Evolutionary conservation across 1,140 invertebrate species (phyloP).

Genomic region (Caerostris darwini): DNA sequence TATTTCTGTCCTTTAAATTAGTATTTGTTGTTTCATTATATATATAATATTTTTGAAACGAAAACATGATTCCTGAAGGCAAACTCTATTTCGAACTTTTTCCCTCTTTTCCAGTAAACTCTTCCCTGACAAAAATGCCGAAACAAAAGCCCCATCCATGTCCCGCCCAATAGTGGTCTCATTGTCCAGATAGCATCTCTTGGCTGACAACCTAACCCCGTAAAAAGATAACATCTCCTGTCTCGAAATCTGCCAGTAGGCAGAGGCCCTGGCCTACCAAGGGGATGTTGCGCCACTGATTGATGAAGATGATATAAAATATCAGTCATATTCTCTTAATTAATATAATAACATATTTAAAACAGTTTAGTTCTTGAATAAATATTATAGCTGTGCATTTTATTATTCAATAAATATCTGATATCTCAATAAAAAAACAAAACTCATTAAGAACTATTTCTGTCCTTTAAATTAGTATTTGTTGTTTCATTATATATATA

Average conservation of each 20-base stretch:
- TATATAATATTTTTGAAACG: neutral
- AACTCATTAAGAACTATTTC: too few species aligned
- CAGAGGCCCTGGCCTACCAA: too few species aligned
- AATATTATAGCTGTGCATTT: too few species aligned
- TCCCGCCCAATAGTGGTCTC: slow-evolving; percentile 44
- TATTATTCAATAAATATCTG: neutral
- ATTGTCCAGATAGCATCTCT: slow-evolving; percentile 35
- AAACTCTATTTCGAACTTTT: neutral
- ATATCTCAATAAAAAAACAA: neutral
- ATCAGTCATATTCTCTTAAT: too few species aligned
- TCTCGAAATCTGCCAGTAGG: too few species aligned
- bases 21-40: too few species aligned
- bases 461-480: neutral
- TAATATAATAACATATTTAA: too few species aligned
- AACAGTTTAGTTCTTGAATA: too few species aligned
- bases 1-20: neutral
- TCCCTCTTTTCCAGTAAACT: neutral
- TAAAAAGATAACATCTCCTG: neutral
- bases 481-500: neutral
- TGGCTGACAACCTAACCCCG: slow-evolving; percentile 32
- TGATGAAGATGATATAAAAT: too few species aligned
- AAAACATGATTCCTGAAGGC: neutral
- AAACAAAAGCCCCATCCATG: neutral
- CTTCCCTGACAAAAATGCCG: neutral
- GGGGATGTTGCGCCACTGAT: too few species aligned